phyloP scores from a whole-genome alignment of 2,113 vertebrate genomes.

The Thermophis baileyi region DNA sequence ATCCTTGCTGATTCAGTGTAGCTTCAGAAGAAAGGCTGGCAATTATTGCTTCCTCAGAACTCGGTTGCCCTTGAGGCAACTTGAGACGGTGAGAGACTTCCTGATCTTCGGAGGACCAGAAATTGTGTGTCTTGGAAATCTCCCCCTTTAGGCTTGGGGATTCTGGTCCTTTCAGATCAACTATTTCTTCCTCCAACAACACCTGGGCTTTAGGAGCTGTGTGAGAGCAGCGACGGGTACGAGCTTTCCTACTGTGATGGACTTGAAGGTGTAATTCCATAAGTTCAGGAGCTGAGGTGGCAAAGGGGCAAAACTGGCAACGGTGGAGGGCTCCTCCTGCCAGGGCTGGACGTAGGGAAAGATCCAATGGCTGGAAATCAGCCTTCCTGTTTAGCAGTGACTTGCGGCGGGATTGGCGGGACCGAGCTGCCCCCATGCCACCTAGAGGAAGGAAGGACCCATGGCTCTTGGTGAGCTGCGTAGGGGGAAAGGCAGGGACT shows the following conservation, averaged over 20 bases:
- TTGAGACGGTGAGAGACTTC: conserved; percentile 36
- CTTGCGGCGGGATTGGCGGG: conserved; percentile 71
- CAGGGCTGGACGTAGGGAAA: conserved; percentile 78
- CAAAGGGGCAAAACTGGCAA: conserved; percentile 88
- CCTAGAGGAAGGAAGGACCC: conserved; percentile 59
- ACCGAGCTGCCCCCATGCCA: conserved; percentile 46
- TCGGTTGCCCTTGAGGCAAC: conserved; percentile 41
- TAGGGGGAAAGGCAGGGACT: conserved; percentile 30
- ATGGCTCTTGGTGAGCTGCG: conserved; percentile 60
- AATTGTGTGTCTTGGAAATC: conserved; percentile 51
- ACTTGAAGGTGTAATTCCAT: conserved; percentile 92
- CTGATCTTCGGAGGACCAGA: conserved; percentile 44
- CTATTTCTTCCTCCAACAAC: neutral
- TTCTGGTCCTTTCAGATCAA: neutral
- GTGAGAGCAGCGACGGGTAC: conserved; percentile 66
- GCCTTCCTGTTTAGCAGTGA: conserved; percentile 72
- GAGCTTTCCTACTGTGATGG: conserved; percentile 86
- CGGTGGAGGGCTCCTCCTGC: conserved; percentile 76
- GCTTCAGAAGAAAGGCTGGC: neutral
- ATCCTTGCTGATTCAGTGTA: conserved; percentile 13
- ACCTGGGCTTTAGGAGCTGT: neutral
- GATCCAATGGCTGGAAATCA: conserved; percentile 83
- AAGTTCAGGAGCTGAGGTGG: conserved; percentile 84
- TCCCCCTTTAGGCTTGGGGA: conserved; percentile 4
- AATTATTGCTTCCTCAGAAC: neutral